These are phyloP conservation scores for Plagodis pulveraria DNA, from an alignment of 2,888 invertebrate species.

Conservation along the genomic window DNA sequence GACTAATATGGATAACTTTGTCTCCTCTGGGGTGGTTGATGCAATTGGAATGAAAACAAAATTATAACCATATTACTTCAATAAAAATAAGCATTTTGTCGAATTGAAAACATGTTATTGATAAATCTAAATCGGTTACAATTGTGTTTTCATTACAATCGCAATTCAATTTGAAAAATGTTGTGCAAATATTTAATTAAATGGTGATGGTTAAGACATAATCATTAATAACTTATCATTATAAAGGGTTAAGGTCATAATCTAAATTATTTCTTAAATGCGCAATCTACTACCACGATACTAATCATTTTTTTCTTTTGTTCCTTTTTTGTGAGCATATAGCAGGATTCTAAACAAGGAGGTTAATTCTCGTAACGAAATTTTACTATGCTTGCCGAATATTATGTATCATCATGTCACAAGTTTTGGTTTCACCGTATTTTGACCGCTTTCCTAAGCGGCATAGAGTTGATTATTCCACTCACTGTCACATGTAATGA, in stretches of 20 bases:
- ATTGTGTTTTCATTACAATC: conserved; percentile 36
- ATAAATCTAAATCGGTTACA: background rate
- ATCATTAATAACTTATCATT: conserved; percentile 40
- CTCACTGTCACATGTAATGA: conserved; percentile 91
- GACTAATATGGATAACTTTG: conserved; percentile 36
- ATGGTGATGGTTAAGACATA: conserved; percentile 60
- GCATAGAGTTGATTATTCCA: conserved; percentile 73
- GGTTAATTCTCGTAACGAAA: conserved; percentile 80
- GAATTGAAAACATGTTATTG: background rate
- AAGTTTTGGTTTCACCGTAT: conserved; percentile 64
- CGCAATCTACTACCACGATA: conserved; percentile 56
- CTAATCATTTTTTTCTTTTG: conserved; percentile 81
- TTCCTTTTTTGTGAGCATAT: conserved; percentile 81
- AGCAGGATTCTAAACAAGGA: conserved; percentile 84
- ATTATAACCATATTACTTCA: background rate
- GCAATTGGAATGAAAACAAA: conserved; percentile 33
- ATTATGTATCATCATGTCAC: conserved; percentile 67
- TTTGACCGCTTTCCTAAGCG: conserved; percentile 58
- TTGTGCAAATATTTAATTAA: conserved; percentile 37
- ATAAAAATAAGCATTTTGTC: background rate
- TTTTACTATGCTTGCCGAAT: conserved; percentile 81
- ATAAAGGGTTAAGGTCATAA: conserved; percentile 45
- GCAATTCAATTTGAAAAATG: conserved; percentile 25
- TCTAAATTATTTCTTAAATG: conserved; percentile 49
- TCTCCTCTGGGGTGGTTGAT: conserved; percentile 22